Evolutionary conservation across 2,888 invertebrate species (phyloP).

Genomic region (Eupithecia subfuscata): DNA sequence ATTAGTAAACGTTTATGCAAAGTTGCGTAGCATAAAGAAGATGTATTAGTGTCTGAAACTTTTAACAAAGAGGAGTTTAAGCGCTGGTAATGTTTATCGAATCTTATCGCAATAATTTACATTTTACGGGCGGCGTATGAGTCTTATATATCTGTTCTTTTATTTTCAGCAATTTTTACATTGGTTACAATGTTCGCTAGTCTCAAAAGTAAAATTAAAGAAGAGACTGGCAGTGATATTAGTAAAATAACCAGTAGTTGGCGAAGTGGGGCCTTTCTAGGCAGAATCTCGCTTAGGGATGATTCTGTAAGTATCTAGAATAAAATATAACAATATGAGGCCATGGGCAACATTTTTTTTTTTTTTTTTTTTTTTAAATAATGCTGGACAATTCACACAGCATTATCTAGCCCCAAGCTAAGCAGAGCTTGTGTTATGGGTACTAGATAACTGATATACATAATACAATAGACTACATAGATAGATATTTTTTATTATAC

Average conservation of each 20-base stretch:
- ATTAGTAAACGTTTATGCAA: constrained; percentile 1
- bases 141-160: constrained; percentile 9
- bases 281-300: constrained; percentile 79
- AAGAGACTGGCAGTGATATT: constrained; percentile 93
- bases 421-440: too few species aligned
- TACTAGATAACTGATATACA: too few species aligned
- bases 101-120: constrained; percentile 22
- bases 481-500: too few species aligned
- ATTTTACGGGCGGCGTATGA: constrained; percentile 9
- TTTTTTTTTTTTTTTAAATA: too few species aligned
- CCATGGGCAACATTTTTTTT: background rate
- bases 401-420: too few species aligned
- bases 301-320: constrained; percentile 63
- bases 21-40: constrained; percentile 7
- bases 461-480: too few species aligned
- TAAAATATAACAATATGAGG: background rate
- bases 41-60: constrained; percentile 3
- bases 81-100: constrained; percentile 24
- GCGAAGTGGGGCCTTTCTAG: constrained; percentile 80
- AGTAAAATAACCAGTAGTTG: constrained; percentile 80
- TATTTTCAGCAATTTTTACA: constrained; percentile 37
- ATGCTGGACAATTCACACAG: too few species aligned
- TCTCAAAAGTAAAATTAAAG: constrained; percentile 94
- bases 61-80: background rate
- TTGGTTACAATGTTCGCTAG: constrained; percentile 90